These are phyloP conservation scores for Malurus splendens DNA, from an alignment of 2,797 vertebrate species.

Conservation along the genomic window DNA sequence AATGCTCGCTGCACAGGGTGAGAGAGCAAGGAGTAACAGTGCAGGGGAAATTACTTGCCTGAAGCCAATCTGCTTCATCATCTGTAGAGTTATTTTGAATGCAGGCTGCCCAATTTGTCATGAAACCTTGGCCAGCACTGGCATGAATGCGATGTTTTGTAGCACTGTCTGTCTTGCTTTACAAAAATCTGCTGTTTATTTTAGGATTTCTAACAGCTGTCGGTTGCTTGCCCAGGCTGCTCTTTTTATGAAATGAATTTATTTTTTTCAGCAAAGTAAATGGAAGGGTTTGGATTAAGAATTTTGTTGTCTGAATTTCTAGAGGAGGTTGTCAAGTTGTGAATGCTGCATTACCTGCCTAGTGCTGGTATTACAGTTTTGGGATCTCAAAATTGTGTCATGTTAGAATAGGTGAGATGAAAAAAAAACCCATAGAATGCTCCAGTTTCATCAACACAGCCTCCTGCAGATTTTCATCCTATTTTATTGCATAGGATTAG, in stretches of 20 bases:
- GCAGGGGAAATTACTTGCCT: slow-evolving; percentile 11
- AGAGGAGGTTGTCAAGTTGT: background rate
- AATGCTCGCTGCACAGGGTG: background rate
- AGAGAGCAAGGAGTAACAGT: background rate
- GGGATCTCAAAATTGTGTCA: background rate
- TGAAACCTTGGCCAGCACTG: slow-evolving; percentile 46
- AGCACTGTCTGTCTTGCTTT: slow-evolving; percentile 41
- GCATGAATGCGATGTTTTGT: slow-evolving; percentile 36
- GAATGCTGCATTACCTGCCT: background rate
- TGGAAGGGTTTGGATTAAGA: background rate
- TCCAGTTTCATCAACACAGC: background rate
- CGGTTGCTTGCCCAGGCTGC: slow-evolving; percentile 16
- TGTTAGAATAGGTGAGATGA: background rate
- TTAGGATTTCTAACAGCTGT: slow-evolving; percentile 37
- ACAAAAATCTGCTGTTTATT: slow-evolving; percentile 44
- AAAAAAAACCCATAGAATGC: background rate
- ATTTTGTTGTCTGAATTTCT: background rate
- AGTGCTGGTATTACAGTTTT: background rate
- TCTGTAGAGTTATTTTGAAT: slow-evolving; percentile 4
- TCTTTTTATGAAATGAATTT: slow-evolving; percentile 6
- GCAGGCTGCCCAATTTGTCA: slow-evolving; percentile 47
- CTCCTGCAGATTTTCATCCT: background rate
- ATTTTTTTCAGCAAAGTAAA: background rate
- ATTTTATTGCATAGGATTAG: background rate
- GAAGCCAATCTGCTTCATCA: slow-evolving; percentile 36